These are phyloP conservation scores for Pangasianodon hypophthalmus DNA, from an alignment of 2,113 vertebrate species.

Conservation along the genomic window DNA sequence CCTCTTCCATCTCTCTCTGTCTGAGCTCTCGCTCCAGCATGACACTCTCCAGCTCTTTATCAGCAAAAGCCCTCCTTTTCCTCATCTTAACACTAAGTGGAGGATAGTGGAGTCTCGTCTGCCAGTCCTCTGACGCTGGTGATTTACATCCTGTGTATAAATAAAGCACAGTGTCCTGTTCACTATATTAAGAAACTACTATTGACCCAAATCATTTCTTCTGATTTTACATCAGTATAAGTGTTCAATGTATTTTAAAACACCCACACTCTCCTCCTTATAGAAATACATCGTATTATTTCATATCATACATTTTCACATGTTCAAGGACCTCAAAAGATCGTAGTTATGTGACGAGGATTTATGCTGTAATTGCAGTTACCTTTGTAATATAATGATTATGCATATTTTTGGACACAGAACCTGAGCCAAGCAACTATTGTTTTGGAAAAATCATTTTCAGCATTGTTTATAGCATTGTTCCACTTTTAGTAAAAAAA, in stretches of 20 bases:
- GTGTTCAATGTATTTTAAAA: background rate
- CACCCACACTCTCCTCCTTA: background rate
- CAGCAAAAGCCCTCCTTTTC: slow-evolving; percentile 72
- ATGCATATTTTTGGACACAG: background rate
- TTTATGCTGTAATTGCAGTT: background rate
- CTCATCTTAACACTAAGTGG: slow-evolving; percentile 73
- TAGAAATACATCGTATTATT: background rate
- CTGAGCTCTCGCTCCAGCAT: slow-evolving; percentile 72
- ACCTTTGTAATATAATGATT: background rate
- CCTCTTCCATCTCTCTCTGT: slow-evolving; percentile 68
- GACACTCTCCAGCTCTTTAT: slow-evolving; percentile 76
- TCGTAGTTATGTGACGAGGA: background rate
- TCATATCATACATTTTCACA: background rate
- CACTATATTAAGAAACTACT: background rate
- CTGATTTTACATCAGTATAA: background rate
- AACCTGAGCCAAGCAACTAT: background rate
- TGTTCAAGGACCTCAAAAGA: background rate
- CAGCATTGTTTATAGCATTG: background rate
- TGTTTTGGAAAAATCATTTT: background rate
- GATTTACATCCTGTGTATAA: slow-evolving; percentile 8
- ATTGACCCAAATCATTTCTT: background rate
- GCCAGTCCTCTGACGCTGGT: slow-evolving; percentile 38
- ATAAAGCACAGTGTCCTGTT: background rate
- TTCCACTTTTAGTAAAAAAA: background rate
- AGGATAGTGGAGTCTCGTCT: slow-evolving; percentile 60